Evolutionary conservation across 2,797 vertebrate genomes (phyloP).

Genomic region (Falco cherrug): DNA sequence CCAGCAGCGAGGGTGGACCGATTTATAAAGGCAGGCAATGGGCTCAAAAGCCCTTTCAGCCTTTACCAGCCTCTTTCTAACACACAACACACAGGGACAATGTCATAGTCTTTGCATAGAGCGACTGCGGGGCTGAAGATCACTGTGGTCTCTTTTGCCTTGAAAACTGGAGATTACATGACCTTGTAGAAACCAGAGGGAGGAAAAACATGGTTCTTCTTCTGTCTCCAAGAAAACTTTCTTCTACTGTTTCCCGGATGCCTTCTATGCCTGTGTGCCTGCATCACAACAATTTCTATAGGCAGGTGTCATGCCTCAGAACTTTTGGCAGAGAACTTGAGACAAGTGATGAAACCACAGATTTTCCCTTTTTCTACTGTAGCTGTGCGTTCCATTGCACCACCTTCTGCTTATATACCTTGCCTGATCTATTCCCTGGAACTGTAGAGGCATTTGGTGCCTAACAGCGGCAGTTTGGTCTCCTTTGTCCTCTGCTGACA

Average conservation of each 20-base stretch:
- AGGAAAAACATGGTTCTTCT: neutral
- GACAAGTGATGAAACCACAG: neutral
- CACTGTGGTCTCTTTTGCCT: neutral
- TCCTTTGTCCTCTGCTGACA: neutral
- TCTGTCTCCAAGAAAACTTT: neutral
- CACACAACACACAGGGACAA: neutral
- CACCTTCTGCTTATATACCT: neutral
- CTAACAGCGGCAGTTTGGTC: neutral
- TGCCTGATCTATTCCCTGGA: neutral
- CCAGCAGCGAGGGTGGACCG: neutral
- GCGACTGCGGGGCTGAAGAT: neutral
- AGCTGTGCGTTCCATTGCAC: neutral
- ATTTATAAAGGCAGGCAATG: neutral
- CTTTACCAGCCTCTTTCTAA: neutral
- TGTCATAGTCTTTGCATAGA: accelerated
- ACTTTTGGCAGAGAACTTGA: neutral
- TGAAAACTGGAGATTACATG: neutral
- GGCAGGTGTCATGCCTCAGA: neutral
- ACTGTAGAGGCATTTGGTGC: neutral
- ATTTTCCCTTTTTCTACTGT: neutral
- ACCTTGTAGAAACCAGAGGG: neutral
- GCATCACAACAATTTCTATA: neutral
- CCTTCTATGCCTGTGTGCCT: neutral
- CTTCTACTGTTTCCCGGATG: neutral
- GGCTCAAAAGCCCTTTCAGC: neutral